Base-by-base conservation (phyloP, 2,113 vertebrate species). In the Epinephelus fuscoguttatus region DNA sequence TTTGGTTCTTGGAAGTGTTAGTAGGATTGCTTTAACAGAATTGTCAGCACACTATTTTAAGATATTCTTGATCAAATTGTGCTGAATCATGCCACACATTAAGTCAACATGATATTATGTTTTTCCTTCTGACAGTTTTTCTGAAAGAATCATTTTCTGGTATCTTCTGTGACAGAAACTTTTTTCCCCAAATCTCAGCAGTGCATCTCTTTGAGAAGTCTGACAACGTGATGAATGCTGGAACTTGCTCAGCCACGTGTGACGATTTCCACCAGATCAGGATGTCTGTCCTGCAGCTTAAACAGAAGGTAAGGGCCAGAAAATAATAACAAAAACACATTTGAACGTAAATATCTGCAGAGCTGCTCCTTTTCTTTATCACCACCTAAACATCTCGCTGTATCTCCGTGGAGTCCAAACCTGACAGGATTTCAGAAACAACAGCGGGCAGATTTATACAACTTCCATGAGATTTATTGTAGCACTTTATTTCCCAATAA, bases 261-360 rank as follows among this genome's bases (percentile, higher is more conserved):
- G 97, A 97, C 75, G 98, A 99, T 86, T 96, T 99, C 87, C 95
- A 97, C 82, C 98, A 98, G 95, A 97, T 99, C 90, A 99, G 97
- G 93, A 96, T 96, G 93, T 97, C 97, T 0, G 97, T 99, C 64
- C 92, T 98, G 88, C 98, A 99, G 81, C 95, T 99, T 47, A 99
- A 99, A 88, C 97, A 99, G 81, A 99, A 99, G 97, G 98, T 99
- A 95, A 77, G 63, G 10, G 12, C 17, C 11, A 10, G 59, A 66
- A 42, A 59, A 70, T 6, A 30, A 80, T 3, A 49, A 61, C 3
- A 19, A 12, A 33, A 40, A 23, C 2, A 23, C 30, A 30, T 30
- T 30, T 30, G 21, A 76, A 81, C 40, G 13, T 80, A 73, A 75
- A 89, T 49, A 78, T 68, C 57, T 82, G 49, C 64, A 73, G 27